Evolutionary conservation across 2,113 vertebrate genomes (phyloP), one percentile per base, ranked within the genome.

Genomic region (Eubucco bourcierii): DNA sequence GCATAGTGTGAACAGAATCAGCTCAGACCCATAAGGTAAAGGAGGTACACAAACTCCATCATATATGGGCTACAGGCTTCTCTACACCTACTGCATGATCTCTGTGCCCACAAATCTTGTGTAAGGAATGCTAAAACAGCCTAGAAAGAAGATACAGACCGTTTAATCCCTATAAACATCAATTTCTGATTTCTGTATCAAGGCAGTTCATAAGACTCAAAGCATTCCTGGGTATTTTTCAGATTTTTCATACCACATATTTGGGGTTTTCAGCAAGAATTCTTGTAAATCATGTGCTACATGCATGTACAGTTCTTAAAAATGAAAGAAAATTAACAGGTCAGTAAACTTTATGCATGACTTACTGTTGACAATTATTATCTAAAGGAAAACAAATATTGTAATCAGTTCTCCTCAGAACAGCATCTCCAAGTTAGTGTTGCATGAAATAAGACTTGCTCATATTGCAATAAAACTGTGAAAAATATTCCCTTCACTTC

Each of bases 371-470:
- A n/a, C 18, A 44, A 39, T 72, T 21, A 65, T 58, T 46, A 58
- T 67, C 53, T 87, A 93, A 87, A 92, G 63, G 83, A 91, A 96
- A 95, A 93, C 52, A 91, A 93, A 93, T 90, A 82, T 4, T 33
- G 41, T 87, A 63, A 94, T 90, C 73, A 87, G 37, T 75, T 96
- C 87, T 93, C 66, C 50, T 78, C 67, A 89, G n/a, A 81, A 88
- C 84, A 75, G 4, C 11, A 78, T 90, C 78, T 81, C 17, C 55
- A 87, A 95, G 75, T 59, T 65, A 86, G 15, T 77, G 77, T 84
- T 94, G 80, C 31, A 65, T 93, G 80, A 96, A 96, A 91, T 90
- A 90, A 94, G 53, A 53, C 86, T 74, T 52, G 33, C 9, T 95
- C 31, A n/a, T 92, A 55, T 47, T 88, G 85, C 65, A 89, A 33